These are phyloP conservation scores for Artemia sp. DNA, from an alignment of 2,888 invertebrate genomes.

Conservation along the genomic window DNA sequence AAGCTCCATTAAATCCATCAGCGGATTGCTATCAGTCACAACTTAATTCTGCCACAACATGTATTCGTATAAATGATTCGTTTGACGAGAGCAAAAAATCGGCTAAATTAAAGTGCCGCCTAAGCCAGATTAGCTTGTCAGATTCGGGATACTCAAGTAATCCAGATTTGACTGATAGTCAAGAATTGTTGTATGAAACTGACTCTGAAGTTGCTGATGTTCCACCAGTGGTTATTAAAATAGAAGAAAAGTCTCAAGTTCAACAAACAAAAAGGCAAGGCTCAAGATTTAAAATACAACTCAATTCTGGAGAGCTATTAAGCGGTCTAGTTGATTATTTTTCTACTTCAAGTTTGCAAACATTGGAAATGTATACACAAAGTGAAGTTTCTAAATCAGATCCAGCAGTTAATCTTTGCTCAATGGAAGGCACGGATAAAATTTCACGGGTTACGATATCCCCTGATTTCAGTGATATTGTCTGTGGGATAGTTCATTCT, in stretches of 20 bases:
- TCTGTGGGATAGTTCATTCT: no score
- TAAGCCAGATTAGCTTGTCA: background rate
- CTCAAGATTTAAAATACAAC: conserved; percentile 1
- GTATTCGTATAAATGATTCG: no score
- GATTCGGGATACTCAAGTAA: background rate
- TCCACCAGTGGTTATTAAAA: no score
- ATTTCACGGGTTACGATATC: no score
- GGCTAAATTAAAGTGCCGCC: background rate
- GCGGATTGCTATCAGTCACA: background rate
- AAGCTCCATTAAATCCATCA: background rate
- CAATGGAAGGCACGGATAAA: no score
- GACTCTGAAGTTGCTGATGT: no score
- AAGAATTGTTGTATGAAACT: no score
- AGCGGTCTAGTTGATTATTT: conserved; percentile 2
- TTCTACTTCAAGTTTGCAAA: conserved; percentile 7
- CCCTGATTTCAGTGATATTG: no score
- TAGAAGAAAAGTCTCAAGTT: background rate
- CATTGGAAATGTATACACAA: background rate
- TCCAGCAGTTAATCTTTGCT: no score
- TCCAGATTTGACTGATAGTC: no score
- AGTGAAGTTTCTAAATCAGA: no score
- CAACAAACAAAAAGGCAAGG: conserved; percentile 4
- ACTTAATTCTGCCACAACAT: background rate
- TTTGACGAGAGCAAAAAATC: background rate
- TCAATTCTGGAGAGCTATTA: background rate